Evolutionary conservation across 2,113 vertebrate species (phyloP).

Genomic region (Oophaga pumilio): DNA sequence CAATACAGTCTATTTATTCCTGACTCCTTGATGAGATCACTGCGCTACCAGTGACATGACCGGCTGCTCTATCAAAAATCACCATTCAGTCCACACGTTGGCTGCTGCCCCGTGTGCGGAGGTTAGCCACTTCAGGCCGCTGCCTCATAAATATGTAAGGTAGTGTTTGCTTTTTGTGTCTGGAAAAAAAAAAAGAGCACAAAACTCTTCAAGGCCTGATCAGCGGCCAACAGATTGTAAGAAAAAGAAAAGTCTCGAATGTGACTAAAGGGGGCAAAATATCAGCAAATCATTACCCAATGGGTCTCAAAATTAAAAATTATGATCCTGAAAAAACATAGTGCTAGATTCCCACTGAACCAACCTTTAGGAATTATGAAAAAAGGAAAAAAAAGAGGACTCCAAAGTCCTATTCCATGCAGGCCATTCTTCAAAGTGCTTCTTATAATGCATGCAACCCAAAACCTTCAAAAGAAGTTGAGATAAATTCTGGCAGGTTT

Average conservation of each 20-base stretch:
- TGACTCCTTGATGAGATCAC: background rate
- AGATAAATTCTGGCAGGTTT: conserved; percentile 1
- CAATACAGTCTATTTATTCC: no score
- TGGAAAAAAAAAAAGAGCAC: background rate
- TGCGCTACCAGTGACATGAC: background rate
- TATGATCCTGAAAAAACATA: background rate
- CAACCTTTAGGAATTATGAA: background rate
- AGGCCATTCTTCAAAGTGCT: conserved; percentile 37
- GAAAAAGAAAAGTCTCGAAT: background rate
- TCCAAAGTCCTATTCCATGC: conserved; percentile 25
- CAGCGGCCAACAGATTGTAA: background rate
- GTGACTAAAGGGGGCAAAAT: background rate
- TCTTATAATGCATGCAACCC: conserved; percentile 28
- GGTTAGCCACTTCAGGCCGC: background rate
- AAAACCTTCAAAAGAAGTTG: background rate
- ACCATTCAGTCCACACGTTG: background rate
- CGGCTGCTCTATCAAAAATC: no score
- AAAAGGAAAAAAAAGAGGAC: background rate
- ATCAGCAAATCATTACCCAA: background rate
- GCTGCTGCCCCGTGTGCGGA: background rate
- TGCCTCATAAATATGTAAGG: background rate
- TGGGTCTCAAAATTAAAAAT: background rate
- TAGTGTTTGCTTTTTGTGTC: background rate
- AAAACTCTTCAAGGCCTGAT: background rate
- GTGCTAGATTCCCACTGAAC: background rate